phyloP scores from a whole-genome alignment of 2,888 invertebrate species.

The Eilema depressum region DNA sequence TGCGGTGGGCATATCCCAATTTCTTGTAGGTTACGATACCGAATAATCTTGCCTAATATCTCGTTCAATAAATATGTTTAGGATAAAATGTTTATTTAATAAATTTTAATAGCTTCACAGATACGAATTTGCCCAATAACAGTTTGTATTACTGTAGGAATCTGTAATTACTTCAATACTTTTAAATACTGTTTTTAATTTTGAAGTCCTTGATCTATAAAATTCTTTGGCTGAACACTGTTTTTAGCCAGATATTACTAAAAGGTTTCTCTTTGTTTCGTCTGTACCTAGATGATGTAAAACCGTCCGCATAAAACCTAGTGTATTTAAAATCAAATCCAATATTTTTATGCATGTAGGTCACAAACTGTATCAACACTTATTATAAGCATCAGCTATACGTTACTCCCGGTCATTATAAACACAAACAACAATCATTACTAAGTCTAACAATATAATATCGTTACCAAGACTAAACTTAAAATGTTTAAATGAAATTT shows the following conservation, averaged over 20 bases:
- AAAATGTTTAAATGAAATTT: too few relatives aligned
- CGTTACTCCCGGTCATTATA: too few relatives aligned
- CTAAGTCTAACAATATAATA: background rate
- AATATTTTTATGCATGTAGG: too few relatives aligned
- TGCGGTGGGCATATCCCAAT: conserved; percentile 43
- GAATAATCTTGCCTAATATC: conserved; percentile 44
- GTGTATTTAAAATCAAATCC: too few relatives aligned
- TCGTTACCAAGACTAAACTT: background rate
- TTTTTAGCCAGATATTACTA: too few relatives aligned
- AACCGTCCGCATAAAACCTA: too few relatives aligned
- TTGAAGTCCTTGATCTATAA: background rate
- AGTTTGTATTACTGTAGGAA: conserved; percentile 46
- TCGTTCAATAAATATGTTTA: conserved; percentile 37
- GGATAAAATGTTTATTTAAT: conserved; percentile 56
- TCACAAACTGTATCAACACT: too few relatives aligned
- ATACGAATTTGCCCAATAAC: conserved; percentile 50
- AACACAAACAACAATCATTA: too few relatives aligned
- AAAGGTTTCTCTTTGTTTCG: too few relatives aligned
- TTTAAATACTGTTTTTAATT: background rate
- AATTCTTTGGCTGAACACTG: background rate
- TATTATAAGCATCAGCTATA: too few relatives aligned
- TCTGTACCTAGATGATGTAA: too few relatives aligned
- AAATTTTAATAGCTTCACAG: conserved; percentile 48
- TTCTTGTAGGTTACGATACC: conserved; percentile 24
- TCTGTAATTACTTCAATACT: conserved; percentile 32